These are phyloP conservation scores for Vespertilio murinus DNA, from an alignment of 2,797 vertebrate species.

Conservation along the genomic window DNA sequence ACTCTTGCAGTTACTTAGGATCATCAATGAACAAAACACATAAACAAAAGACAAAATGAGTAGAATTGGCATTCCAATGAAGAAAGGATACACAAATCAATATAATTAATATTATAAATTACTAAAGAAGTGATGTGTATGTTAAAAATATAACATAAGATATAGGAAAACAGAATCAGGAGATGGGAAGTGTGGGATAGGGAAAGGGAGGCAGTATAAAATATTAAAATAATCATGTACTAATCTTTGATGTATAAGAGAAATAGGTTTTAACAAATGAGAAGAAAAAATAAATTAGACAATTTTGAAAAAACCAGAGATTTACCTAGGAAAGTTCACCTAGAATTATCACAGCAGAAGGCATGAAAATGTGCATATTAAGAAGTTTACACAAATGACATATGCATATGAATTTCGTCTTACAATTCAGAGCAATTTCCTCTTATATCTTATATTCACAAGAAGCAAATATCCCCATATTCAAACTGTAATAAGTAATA, in stretches of 20 bases:
- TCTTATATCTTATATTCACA: not conserved
- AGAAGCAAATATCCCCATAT: not conserved
- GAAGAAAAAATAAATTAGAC: slow-evolving; percentile 5
- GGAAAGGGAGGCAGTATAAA: not conserved
- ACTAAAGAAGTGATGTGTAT: not conserved
- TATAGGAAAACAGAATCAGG: not conserved
- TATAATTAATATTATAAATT: not conserved
- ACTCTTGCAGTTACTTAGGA: not conserved
- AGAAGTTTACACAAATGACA: not conserved
- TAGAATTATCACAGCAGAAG: not conserved
- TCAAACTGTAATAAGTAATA: not conserved
- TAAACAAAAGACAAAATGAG: not conserved
- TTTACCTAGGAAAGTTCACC: not conserved
- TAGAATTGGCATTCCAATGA: not conserved
- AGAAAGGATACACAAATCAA: not conserved
- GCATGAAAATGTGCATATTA: not conserved
- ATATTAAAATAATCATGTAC: not conserved
- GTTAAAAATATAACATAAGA: not conserved
- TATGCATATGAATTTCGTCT: not conserved
- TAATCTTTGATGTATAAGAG: not conserved
- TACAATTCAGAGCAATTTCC: not conserved
- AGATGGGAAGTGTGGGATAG: not conserved
- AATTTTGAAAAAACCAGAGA: not conserved
- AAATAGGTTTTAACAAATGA: slow-evolving; percentile 1
- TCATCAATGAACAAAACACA: not conserved